A percentile compares a stretch with the other conserved stretches of the same genome.
Conservation (phyloP, 92 coral and sea anemone genomes). For the Parazoanthus swiftii region DNA sequence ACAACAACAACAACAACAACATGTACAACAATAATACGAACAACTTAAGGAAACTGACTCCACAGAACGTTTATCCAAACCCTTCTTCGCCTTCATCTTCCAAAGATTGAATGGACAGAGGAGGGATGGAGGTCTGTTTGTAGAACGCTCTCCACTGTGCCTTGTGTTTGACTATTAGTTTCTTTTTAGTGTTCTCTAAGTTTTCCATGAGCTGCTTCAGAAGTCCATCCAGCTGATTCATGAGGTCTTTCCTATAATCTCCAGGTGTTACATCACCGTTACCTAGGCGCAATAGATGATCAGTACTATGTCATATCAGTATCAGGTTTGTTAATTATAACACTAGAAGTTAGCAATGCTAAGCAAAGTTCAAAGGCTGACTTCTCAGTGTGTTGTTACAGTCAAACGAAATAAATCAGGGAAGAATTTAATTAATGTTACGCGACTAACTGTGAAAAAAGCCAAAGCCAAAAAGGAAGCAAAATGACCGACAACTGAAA, state of each 20-base stretch:
- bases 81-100: neutral
- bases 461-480: no score
- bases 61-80: neutral
- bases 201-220: neutral
- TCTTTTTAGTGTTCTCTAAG: constrained; percentile 13
- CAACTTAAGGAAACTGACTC: no score
- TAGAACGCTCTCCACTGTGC: constrained; percentile 35
- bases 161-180: constrained; percentile 2
- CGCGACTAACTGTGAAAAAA: no score
- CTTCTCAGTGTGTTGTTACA: no score
- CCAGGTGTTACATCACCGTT: neutral
- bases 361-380: no score
- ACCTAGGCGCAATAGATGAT: neutral
- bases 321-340: neutral
- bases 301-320: neutral
- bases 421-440: no score
- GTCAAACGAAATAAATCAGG: no score
- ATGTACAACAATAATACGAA: no score
- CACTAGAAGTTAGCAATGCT: no score
- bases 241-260: neutral
- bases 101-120: neutral
- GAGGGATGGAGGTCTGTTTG: neutral
- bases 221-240: neutral
- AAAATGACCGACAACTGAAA: no score
- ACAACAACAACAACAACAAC: no score